Evolutionary conservation across 2,113 vertebrate species (phyloP), one percentile per base, ranked within the genome.

Genomic region (Chaetops frenatus): DNA sequence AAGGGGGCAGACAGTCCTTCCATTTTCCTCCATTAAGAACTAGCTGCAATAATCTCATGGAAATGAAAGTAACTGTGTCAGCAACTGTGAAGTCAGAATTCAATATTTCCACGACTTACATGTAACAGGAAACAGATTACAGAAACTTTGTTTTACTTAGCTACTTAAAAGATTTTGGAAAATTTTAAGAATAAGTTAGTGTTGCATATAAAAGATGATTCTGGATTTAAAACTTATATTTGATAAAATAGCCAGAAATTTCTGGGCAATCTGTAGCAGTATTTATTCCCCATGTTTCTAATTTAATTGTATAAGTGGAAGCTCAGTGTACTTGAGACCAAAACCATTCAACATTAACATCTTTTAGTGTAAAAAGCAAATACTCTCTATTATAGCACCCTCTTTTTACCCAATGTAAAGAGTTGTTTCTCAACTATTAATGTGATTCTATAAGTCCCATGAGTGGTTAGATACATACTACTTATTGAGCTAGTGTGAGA

Each of bases 121-220:
- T 69, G 96, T 92, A 98, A 97, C 88, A 98, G 94, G 95, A 97
- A 98, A 96, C 88, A 92, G 62, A 95, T 88, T 94, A 90, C 61
- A 97, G 83, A 72, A 97, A 97, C 82, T 96, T 80, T 76, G 50
- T 93, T 95, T 92, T 93, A 81, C 31, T 73, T 58, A 92, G 66
- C 40, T 81, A 57, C 25, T 48, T 90, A 86, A 78, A 8, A 90
- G 91, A 67, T 54, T 42, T 74, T 1, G 12, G 66, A 69, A 84
- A 35, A 20, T 73, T 72, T 71, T 58, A 47, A 95, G 60, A 69
- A 58, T 85, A 56, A 74, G 48, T 74, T 71, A 45, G 50, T 25
- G n/a, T 36, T 83, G 83, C 23, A 77, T 45, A 77, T 18, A 42
- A 72, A 42, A 72, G 48, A 67, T 24, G 24, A 93, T 84, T 90